Evolutionary conservation across 2,797 vertebrate genomes (phyloP).

Genomic region (Ctenochaetus hawaiiensis): DNA sequence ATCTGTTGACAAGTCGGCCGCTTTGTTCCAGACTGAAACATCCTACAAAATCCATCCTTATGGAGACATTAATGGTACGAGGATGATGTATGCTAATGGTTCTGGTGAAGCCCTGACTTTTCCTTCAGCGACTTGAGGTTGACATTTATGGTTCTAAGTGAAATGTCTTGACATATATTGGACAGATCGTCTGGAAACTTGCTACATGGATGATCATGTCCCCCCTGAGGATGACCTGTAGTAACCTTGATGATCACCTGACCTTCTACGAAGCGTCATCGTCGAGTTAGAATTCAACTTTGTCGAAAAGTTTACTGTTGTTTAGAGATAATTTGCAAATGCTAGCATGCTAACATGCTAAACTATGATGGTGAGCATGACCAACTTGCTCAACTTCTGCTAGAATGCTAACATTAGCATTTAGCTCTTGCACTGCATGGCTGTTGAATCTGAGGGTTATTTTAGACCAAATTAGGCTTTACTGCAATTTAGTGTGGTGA

Average conservation of each 20-base stretch:
- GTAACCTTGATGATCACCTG: not conserved
- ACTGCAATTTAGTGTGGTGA: too few species aligned
- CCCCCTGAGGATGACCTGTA: not conserved
- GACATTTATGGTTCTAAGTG: not conserved
- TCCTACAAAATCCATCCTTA: not conserved
- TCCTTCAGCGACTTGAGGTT: not conserved
- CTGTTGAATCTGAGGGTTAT: too few species aligned
- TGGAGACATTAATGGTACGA: not conserved
- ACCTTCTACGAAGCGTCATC: not conserved
- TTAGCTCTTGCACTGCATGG: not conserved
- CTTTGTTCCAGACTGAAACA: slow-evolving; percentile 1
- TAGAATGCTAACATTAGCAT: not conserved
- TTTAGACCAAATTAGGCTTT: too few species aligned
- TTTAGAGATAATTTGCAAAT: not conserved
- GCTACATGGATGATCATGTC: not conserved
- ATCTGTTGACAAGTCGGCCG: not conserved
- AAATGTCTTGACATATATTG: not conserved
- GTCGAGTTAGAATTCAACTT: not conserved
- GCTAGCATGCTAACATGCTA: not conserved
- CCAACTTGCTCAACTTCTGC: not conserved
- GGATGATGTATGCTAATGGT: not conserved
- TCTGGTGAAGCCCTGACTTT: not conserved
- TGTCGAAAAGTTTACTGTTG: not conserved
- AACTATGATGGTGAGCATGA: not conserved
- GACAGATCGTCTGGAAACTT: not conserved